Evolutionary conservation across 2,888 invertebrate species (phyloP), one percentile per base, ranked within the genome.

Genomic region (Trissolcus brochymenae): DNA sequence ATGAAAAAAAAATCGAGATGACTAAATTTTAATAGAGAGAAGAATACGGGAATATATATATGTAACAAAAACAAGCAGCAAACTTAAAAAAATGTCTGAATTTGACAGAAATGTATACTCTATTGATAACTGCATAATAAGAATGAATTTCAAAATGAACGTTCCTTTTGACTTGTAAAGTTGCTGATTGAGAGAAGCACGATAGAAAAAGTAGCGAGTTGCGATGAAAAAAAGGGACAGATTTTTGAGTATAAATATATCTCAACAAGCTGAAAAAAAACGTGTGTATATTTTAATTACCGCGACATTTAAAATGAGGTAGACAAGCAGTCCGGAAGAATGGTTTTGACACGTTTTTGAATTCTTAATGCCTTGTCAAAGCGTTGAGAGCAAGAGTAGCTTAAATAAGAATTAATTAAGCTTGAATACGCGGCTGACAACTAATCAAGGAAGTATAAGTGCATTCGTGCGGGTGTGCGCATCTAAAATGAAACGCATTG

Each of bases 381-480:
- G 75, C 55, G 60, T 65, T 65, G 64, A 71, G 67, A 46, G 71
- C 19, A 54, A 71, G 66, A 76, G 71, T 76, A 61, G 76, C 75
- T 59, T 49, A 50, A 75, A 71, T 71, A 70, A 76, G 76, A 71
- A 76, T 76, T 71, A 76, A 76, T 70, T 76, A 76, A 76, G 76
- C 76, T 76, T 71, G 71, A 71, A 71, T 62, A 54, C 62, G 43
- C 57, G 62, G 60, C 57, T 66, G 71, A 59, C 72, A 72, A 76
- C 72, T 76, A 76, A 76, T 72, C 72, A 72, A 62, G 64, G 59
- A 76, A 72, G 35, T 11, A 60, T 49, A 67, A 76, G 67, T 68
- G 72, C 25, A 65, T 29, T 25, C 55, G 50, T 40, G 60, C 41
- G 43, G 21, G 43, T 50, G 41, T 21, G 59, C 46, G 25, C 17